These are phyloP conservation scores for Theocolax elegans DNA, from an alignment of 1,140 invertebrate genomes.

Conservation along the genomic window DNA sequence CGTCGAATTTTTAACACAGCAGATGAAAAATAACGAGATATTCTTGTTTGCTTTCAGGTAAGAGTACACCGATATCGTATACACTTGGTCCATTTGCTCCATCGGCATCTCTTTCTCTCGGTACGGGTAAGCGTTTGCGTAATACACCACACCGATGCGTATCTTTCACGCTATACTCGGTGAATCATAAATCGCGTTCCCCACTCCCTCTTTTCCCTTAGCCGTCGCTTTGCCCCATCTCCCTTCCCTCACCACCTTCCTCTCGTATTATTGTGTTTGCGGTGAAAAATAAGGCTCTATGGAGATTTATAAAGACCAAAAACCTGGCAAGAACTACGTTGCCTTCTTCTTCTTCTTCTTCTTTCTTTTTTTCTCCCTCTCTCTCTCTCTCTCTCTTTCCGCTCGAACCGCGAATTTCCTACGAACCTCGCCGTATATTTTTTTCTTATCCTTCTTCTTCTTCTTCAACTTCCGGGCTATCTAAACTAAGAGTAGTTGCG, in stretches of 20 bases:
- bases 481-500: not conserved
- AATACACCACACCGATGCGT: slow-evolving; percentile 3
- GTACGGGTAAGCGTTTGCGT: slow-evolving; percentile 4
- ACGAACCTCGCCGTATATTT: no score
- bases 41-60: slow-evolving; percentile 9
- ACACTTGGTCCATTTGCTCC: no score
- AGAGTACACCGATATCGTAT: not conserved
- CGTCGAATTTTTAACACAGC: no score
- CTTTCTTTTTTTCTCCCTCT: not conserved
- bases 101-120: no score
- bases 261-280: slow-evolving; percentile 53
- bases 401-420: no score
- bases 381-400: no score
- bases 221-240: not conserved
- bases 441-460: no score
- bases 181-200: slow-evolving; percentile 16
- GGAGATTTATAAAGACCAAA: slow-evolving; percentile 49
- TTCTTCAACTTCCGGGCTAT: not conserved
- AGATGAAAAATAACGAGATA: slow-evolving; percentile 19
- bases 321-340: not conserved
- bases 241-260: slow-evolving; percentile 5
- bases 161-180: slow-evolving; percentile 1
- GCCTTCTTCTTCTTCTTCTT: not conserved
- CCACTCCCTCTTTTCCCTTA: not conserved
- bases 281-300: slow-evolving; percentile 51